Evolutionary conservation across 2,888 invertebrate genomes (phyloP).

Genomic region (Caenorhabditis becei): DNA sequence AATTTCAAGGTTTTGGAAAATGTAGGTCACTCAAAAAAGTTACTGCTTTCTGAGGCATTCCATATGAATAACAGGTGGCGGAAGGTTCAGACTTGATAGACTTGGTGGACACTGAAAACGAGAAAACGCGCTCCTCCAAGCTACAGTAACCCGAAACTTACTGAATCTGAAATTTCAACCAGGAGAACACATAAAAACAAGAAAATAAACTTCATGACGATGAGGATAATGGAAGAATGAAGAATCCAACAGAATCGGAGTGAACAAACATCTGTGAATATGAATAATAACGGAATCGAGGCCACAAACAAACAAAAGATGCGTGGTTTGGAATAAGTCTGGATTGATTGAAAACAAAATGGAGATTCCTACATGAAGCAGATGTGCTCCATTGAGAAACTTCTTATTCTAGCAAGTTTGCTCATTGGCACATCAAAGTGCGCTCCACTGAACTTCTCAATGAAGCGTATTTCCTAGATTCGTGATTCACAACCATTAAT

Average conservation of each 20-base stretch:
- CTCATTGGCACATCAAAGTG: too few species aligned
- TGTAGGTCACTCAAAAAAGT: neutral
- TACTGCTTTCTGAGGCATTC: slow-evolving; percentile 38
- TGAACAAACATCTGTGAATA: slow-evolving; percentile 30
- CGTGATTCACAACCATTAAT: too few species aligned
- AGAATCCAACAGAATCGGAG: neutral
- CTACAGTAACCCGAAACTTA: too few species aligned
- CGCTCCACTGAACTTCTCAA: too few species aligned
- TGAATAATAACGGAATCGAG: slow-evolving; percentile 11
- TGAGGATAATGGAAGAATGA: neutral
- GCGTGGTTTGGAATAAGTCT: neutral
- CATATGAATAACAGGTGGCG: slow-evolving; percentile 44
- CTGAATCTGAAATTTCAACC: neutral
- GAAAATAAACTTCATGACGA: neutral
- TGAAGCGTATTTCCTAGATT: too few species aligned
- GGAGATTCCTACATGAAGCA: too few species aligned
- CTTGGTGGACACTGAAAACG: slow-evolving; percentile 52
- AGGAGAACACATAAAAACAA: neutral
- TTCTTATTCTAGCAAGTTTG: too few species aligned
- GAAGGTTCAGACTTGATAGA: slow-evolving; percentile 33
- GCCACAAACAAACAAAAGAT: slow-evolving; percentile 31
- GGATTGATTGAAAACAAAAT: neutral
- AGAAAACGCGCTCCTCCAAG: neutral
- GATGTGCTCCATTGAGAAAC: too few species aligned
- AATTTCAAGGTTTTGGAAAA: too few species aligned